Base-by-base conservation (phyloP, 2,113 vertebrate genomes). In the Erythrolamprus reginae region DNA sequence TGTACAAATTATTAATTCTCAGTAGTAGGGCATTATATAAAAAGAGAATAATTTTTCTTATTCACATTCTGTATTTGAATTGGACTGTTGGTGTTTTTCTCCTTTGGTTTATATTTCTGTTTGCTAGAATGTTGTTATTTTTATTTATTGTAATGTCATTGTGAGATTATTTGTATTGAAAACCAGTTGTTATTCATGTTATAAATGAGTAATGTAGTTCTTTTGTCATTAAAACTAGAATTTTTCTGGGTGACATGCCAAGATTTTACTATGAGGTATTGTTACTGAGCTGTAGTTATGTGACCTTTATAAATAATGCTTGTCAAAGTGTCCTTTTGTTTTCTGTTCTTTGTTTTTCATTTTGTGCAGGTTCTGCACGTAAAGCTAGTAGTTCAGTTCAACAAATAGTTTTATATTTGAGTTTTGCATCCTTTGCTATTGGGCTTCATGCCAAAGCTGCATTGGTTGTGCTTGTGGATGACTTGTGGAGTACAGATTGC, bases 351-450 rank as follows among this genome's bases (percentile, higher is more conserved):
- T 89, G 70, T 23, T 82, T 95, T 93, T 91, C 84, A 90, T 93
- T 48, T 83, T 82, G 92, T 86, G 33, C 55, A 58, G 84, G n/a
- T 51, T 77, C 89, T n/a, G 23, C 28, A 61, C 23, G 7, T n/a
- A n/a, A 90, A 52, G 1, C 0, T 90, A 53, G 48, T 58, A 89
- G 92, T 53, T 50, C 87, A 89, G 92, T 53, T 50, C 87, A 88
- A 85, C 47, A 17, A 86, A 93, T 92, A 6, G 61, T n/a, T 87
- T 95, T 94, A 94, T 56, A 23, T 77, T 42, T 77, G 33, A 77
- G 70, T 77, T 77, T 77, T 77, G 42, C 17, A 77, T 42, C 17
- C 33, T 77, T 77, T 42, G 33, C 70, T 38, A 4, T 77, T 77
- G 33, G 33, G 33, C 70, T 42, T 77, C 70, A 42, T 9, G 70